Conservation (phyloP, 2,888 invertebrate species). For the Agriopis aurantiaria region DNA sequence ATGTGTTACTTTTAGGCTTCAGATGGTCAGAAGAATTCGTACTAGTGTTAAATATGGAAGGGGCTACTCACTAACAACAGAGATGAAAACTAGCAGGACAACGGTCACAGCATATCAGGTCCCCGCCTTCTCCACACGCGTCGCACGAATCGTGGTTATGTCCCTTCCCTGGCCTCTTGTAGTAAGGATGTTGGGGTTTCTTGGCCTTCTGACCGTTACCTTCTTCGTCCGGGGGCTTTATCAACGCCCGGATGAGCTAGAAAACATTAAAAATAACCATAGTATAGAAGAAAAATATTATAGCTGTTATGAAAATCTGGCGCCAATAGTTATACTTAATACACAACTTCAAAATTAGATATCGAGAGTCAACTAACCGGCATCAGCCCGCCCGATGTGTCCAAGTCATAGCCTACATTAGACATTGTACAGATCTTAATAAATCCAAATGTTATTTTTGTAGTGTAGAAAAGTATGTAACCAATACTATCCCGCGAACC, state of each 20-base stretch:
- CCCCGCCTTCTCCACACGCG: conserved; percentile 97
- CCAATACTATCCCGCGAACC: neutral
- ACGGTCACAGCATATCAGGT: conserved; percentile 97
- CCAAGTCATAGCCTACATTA: conserved; percentile 90
- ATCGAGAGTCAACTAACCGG: conserved; percentile 89
- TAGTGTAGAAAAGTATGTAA: neutral
- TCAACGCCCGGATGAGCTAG: conserved; percentile 95
- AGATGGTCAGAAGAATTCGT: no score
- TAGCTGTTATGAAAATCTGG: conserved; percentile 56
- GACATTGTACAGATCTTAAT: conserved; percentile 62
- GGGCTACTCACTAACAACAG: conserved; percentile 94
- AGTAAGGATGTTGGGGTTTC: conserved; percentile 92
- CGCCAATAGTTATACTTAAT: conserved; percentile 53
- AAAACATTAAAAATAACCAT: conserved; percentile 48
- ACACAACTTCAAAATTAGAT: conserved; percentile 30
- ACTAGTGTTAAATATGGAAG: no score
- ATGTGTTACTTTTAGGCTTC: no score
- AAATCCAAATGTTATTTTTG: no score
- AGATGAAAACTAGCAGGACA: conserved; percentile 98
- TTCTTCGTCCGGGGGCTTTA: conserved; percentile 95
- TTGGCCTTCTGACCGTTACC: conserved; percentile 86
- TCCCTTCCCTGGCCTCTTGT: conserved; percentile 94
- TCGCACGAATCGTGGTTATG: conserved; percentile 98
- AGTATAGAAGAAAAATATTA: neutral
- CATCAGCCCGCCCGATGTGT: conserved; percentile 94